These are phyloP conservation scores for Aplochiton taeniatus DNA, from an alignment of 2,797 vertebrate species.

Conservation along the genomic window DNA sequence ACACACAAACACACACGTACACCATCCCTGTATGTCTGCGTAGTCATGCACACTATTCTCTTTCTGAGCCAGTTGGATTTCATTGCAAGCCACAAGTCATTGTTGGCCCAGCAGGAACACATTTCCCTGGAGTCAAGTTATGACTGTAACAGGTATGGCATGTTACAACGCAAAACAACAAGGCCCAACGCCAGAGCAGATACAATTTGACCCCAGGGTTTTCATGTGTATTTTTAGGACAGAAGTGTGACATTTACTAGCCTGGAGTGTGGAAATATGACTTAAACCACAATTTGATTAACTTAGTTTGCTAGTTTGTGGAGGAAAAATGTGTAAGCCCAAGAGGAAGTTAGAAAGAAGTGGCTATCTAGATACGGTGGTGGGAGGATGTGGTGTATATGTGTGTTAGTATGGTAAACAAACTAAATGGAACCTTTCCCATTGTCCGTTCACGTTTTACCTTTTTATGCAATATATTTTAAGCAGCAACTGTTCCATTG, in stretches of 20 bases:
- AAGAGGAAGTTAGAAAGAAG: too few relatives aligned
- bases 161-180: conserved; percentile 44
- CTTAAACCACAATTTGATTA: too few relatives aligned
- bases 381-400: too few relatives aligned
- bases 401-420: too few relatives aligned
- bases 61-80: conserved; percentile 48
- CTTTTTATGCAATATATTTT: too few relatives aligned
- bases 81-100: conserved; percentile 38
- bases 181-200: conserved; percentile 37
- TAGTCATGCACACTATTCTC: conserved; percentile 26
- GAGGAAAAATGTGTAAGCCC: too few relatives aligned
- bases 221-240: conserved; percentile 1
- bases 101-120: conserved; percentile 36
- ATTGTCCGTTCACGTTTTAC: too few relatives aligned
- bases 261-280: too few relatives aligned
- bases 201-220: conserved; percentile 25
- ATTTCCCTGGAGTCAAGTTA: conserved; percentile 52
- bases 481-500: too few relatives aligned
- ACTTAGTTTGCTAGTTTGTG: too few relatives aligned
- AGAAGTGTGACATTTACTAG: conserved; percentile 21
- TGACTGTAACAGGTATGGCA: conserved; percentile 56
- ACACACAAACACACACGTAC: conserved; percentile 9
- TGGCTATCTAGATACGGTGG: too few relatives aligned
- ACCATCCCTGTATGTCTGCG: not conserved
- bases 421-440: too few relatives aligned